Base-by-base conservation (phyloP, 2,888 invertebrate species). In the Venusia cambrica region DNA sequence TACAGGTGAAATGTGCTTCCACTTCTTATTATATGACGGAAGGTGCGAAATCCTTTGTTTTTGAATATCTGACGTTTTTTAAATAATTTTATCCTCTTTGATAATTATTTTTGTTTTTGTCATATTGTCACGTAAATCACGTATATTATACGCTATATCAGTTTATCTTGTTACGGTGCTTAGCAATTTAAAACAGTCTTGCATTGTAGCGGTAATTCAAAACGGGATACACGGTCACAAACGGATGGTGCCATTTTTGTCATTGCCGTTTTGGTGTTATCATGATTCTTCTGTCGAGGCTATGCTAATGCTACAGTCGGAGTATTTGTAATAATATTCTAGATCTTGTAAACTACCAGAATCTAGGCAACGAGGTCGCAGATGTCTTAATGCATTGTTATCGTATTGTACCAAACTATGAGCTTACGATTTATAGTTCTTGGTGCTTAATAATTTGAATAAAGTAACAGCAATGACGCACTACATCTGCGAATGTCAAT, bases 181-280 rank as follows among this genome's bases (percentile, higher is more conserved):
- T 51, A 45, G 45, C 55, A 59, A 63, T 69, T 68, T 57, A 51
- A 48, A 54, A 54, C 53, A 63, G 56, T 62, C 62, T 71, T 69
- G 68, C 62, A 60, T 58, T 61, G 54, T 59, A 66, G 62, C 67
- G 58, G 67, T 69, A 64, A 62, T 58, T 49, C 49, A 45, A 68
- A 75, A 70, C 70, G 69, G 73, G 71, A 75, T 69, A 73, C 64
- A 59, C 48, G 57, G 63, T 67, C 69, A 72, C 64, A 60, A 67
- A 69, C 67, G 70, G 71, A 70, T 63, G 67, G 56, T 61, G 65
- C 44, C 64, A 61, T 69, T 73, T 69, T 73, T 57, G 57, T 66
- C 52, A 59, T 60, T 62, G 60, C 57, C 56, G 55, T 66, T 64
- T 69, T 54, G 54, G 51, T 55, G 41, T 59, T 67, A 66, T 63